Evolutionary conservation across 2,113 vertebrate species (phyloP).

Genomic region (Mellivora capensis): DNA sequence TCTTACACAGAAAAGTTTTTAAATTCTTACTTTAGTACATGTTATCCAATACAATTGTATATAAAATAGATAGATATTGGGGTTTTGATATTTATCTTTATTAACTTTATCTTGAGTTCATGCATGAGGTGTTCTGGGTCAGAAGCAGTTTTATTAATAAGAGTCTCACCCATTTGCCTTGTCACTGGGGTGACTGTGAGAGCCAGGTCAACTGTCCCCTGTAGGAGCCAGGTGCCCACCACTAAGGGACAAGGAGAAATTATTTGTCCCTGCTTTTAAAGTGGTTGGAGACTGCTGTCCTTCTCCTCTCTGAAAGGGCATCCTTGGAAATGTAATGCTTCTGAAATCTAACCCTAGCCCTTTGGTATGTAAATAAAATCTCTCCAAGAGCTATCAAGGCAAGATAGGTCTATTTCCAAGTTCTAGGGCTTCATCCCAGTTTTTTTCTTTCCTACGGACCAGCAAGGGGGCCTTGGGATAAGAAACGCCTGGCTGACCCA

Average conservation of each 20-base stretch:
- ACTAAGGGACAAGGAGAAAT: no score
- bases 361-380: neutral
- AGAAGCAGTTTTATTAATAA: neutral
- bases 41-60: neutral
- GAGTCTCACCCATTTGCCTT: fast-evolving
- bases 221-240: fast-evolving
- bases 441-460: neutral
- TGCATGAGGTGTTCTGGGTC: neutral
- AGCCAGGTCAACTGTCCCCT: fast-evolving
- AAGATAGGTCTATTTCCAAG: neutral
- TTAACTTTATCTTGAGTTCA: neutral
- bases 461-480: neutral
- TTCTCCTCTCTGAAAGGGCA: no score
- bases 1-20: neutral
- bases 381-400: neutral
- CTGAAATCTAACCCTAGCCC: neutral
- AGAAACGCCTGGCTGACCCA: neutral
- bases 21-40: neutral
- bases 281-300: neutral
- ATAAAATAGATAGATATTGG: neutral
- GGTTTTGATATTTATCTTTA: neutral
- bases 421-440: neutral
- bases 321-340: neutral
- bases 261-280: neutral
- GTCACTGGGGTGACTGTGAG: fast-evolving